Evolutionary conservation across 2,113 vertebrate genomes (phyloP).

Genomic region (Ibidorhyncha struthersii): DNA sequence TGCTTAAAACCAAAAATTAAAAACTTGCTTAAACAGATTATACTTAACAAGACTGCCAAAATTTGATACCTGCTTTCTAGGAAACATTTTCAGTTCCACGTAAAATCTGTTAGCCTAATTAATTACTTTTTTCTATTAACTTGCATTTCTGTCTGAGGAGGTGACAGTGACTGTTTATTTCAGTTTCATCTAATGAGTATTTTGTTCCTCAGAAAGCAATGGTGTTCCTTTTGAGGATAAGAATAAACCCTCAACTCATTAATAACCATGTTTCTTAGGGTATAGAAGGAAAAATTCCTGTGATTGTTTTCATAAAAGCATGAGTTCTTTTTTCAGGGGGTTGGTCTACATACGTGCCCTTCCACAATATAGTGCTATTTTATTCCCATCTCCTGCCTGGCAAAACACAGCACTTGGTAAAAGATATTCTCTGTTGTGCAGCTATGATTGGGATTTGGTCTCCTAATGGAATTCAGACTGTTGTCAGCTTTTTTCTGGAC

Average conservation of each 20-base stretch:
- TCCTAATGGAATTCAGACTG: neutral
- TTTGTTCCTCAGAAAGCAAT: neutral
- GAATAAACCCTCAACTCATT: neutral
- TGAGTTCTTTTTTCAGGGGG: neutral
- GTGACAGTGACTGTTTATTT: neutral
- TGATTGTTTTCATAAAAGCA: neutral
- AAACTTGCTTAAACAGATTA: neutral
- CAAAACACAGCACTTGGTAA: neutral
- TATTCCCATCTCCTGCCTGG: neutral
- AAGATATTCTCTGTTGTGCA: neutral
- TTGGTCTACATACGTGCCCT: neutral
- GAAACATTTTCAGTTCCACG: neutral
- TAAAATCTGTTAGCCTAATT: neutral
- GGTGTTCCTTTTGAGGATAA: neutral
- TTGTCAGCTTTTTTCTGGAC: neutral
- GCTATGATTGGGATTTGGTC: neutral
- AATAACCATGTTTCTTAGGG: neutral
- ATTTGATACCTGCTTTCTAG: neutral
- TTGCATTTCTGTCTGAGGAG: neutral
- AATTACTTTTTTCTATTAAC: neutral
- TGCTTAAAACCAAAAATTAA: neutral
- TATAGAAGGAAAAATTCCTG: neutral
- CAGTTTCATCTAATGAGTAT: neutral
- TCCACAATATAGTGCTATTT: neutral
- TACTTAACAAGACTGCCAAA: neutral